phyloP scores from a whole-genome alignment of 2,113 vertebrate species.

The Cryptomyrus ogoouensis region DNA sequence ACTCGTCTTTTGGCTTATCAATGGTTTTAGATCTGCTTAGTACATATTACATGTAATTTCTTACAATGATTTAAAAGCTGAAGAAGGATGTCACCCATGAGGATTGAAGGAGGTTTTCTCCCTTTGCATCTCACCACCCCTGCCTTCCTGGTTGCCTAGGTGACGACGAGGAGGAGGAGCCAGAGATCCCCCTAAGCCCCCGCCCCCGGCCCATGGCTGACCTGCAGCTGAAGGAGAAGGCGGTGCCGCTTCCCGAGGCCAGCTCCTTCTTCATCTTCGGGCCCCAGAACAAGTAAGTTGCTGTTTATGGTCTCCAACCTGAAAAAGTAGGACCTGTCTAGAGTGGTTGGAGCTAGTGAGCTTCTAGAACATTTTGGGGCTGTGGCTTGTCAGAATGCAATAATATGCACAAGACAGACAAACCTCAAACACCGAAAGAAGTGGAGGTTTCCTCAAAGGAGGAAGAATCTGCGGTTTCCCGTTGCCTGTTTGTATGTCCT shows the following conservation, averaged over 20 bases:
- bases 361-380: neutral
- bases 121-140: neutral
- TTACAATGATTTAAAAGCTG: neutral
- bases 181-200: constrained; percentile 86
- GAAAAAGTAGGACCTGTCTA: neutral
- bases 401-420: neutral
- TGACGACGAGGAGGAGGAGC: constrained; percentile 92
- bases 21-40: neutral
- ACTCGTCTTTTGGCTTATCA: neutral
- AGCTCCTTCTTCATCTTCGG: constrained; percentile 96
- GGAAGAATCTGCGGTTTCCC: neutral
- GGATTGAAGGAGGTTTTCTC: neutral
- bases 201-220: constrained; percentile 90
- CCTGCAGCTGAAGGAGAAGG: constrained; percentile 93
- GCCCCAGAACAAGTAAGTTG: constrained; percentile 86
- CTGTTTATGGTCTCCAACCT: neutral
- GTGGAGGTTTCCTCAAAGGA: neutral
- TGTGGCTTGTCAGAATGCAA: neutral
- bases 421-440: neutral
- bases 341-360: neutral
- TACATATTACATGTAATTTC: neutral
- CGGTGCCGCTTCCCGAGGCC: constrained; percentile 88
- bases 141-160: constrained; percentile 49
- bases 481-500: neutral
- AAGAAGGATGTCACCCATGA: neutral